Conservation (phyloP, 1,140 invertebrate genomes). For the Trichonephila inaurata region DNA sequence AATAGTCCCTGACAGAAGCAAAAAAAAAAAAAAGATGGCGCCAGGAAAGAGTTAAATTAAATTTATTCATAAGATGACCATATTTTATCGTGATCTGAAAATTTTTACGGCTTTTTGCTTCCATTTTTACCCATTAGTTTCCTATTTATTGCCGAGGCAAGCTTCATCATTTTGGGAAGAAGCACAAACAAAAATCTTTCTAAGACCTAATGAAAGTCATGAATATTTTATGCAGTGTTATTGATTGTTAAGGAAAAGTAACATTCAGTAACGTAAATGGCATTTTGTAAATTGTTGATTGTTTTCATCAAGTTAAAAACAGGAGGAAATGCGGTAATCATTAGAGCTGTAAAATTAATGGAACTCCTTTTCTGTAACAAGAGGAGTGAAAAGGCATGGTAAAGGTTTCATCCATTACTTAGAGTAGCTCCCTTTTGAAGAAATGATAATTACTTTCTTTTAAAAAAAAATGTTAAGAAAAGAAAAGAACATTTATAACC, state of each 20-base stretch:
- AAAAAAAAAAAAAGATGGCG: not conserved
- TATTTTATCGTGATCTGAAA: not conserved
- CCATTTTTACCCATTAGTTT: not conserved
- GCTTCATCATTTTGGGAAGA: not conserved
- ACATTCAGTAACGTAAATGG: not conserved
- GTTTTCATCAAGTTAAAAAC: not conserved
- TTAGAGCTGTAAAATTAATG: too few relatives aligned
- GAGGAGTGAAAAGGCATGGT: too few relatives aligned
- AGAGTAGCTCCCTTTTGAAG: too few relatives aligned
- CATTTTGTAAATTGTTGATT: not conserved
- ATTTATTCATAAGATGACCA: not conserved
- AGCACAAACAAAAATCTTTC: not conserved
- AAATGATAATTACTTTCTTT: too few relatives aligned
- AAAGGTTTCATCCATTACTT: too few relatives aligned
- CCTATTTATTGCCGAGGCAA: not conserved
- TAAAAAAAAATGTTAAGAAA: too few relatives aligned
- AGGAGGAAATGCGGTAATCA: not conserved
- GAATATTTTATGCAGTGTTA: not conserved
- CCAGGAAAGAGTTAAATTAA: not conserved
- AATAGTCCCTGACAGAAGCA: not conserved
- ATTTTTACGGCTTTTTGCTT: not conserved
- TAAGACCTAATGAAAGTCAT: not conserved
- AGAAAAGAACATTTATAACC: too few relatives aligned
- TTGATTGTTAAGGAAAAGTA: not conserved
- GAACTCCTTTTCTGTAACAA: too few relatives aligned